Percentiles rank a stretch among this genome's conserved stretches.
phyloP scores from a whole-genome alignment of 2,113 vertebrate genomes.

The Anhinga rufa region DNA sequence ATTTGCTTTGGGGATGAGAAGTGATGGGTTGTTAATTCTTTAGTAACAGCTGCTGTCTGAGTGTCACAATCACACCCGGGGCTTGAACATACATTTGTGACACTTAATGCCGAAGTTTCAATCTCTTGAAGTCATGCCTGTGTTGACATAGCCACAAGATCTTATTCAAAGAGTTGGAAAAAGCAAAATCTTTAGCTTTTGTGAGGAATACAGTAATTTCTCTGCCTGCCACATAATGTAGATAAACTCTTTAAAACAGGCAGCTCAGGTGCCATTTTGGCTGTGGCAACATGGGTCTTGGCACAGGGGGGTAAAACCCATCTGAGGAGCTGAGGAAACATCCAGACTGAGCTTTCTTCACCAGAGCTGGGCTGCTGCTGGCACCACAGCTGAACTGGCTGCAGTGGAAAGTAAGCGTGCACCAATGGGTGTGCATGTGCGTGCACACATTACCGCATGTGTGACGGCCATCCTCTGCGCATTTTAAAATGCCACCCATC shows the following conservation, averaged over 20 bases:
- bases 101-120: background rate
- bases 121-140: background rate
- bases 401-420: background rate
- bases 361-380: background rate
- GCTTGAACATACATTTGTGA: background rate
- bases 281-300: background rate
- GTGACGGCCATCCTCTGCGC: background rate
- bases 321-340: background rate
- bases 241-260: background rate
- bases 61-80: background rate
- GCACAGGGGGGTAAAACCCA: background rate
- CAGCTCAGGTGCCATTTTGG: background rate
- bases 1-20: background rate
- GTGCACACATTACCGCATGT: background rate
- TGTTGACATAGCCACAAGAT: background rate
- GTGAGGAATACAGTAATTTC: background rate
- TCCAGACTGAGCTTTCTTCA: background rate
- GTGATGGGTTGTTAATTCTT: background rate
- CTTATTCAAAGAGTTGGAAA: background rate
- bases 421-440: fast-evolving
- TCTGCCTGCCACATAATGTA: background rate
- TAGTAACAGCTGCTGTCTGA: background rate
- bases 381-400: background rate
- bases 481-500: background rate
- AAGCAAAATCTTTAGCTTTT: background rate